Evolutionary conservation across 2,113 vertebrate species (phyloP).

Genomic region (Lichenostomus cassidix): DNA sequence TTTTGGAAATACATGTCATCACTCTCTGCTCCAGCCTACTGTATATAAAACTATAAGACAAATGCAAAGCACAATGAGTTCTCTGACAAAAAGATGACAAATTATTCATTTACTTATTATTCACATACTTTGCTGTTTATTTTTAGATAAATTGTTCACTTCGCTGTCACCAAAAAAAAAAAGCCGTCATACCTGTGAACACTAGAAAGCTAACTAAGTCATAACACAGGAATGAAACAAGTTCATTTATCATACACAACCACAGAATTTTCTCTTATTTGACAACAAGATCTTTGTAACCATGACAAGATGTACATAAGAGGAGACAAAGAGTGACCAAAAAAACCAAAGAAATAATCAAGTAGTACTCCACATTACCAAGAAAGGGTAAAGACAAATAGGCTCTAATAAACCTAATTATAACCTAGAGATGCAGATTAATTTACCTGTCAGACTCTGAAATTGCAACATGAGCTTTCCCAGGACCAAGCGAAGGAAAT

Average conservation of each 20-base stretch:
- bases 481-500: neutral
- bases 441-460: neutral
- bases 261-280: neutral
- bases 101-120: constrained; percentile 30
- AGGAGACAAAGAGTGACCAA: neutral
- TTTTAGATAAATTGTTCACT: constrained; percentile 19
- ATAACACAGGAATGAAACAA: neutral
- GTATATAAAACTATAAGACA: neutral
- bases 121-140: neutral
- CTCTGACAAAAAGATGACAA: neutral
- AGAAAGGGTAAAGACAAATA: neutral
- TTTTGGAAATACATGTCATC: neutral
- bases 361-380: neutral
- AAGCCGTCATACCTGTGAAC: neutral
- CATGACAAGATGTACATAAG: neutral
- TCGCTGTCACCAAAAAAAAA: neutral
- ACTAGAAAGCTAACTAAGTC: neutral
- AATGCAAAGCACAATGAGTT: neutral
- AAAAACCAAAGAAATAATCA: neutral
- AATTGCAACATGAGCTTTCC: neutral
- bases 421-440: neutral
- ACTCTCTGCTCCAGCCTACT: neutral
- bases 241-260: neutral
- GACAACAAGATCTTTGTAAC: neutral
- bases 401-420: neutral